Evolutionary conservation across 2,113 vertebrate species (phyloP).

Genomic region (Mirounga angustirostris): DNA sequence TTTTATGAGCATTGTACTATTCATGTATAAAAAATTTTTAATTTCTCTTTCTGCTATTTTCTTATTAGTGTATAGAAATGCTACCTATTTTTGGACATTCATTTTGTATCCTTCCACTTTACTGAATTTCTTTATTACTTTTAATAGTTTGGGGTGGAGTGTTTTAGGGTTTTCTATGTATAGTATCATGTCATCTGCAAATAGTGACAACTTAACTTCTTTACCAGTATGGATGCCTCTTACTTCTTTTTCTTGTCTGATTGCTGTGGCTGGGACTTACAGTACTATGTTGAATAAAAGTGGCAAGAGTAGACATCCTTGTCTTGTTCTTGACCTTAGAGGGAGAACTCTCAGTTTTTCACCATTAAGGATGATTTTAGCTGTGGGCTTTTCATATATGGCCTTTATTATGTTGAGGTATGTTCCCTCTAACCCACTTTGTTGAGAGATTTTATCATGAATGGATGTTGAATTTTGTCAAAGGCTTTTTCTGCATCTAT

Average conservation of each 20-base stretch:
- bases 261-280: neutral
- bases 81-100: neutral
- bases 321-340: neutral
- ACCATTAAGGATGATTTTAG: neutral
- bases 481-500: neutral
- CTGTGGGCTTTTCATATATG: neutral
- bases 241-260: neutral
- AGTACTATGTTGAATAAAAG: neutral
- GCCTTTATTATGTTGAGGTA: neutral
- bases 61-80: neutral
- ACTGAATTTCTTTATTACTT: neutral
- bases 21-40: neutral
- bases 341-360: neutral
- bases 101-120: neutral
- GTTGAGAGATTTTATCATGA: neutral
- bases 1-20: neutral
- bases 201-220: neutral
- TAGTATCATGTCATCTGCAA: neutral
- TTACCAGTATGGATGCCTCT: neutral
- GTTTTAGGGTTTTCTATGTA: neutral
- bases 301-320: neutral
- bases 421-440: neutral
- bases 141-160: neutral
- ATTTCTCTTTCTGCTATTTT: neutral
- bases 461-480: neutral